Base-by-base conservation (phyloP, 2,888 invertebrate species). In the Tholera decimalis region DNA sequence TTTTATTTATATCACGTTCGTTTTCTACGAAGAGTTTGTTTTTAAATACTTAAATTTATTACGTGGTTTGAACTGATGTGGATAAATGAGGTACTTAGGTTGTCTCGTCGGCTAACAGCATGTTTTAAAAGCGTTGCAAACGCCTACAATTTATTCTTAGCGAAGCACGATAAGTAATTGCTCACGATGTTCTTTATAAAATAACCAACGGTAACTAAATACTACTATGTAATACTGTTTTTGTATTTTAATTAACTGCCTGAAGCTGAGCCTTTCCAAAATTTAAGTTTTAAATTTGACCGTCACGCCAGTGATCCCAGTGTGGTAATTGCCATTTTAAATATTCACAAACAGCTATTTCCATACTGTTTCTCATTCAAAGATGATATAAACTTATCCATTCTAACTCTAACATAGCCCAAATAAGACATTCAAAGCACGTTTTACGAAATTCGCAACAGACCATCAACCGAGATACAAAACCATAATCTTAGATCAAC, bases 401-500 rank as follows among this genome's bases (percentile, higher is more conserved):
- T 20, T 44, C 28, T n/a, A 35, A 0, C 18, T 41, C 20, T 26
- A n/a, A 53, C 9, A 24, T 24, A 41, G 22, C 39, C 35, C 30
- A 54, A 77, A 56, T 57, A 61, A 61, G 68, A 47, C 28, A 67
- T 79, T 66, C 75, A 28, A 53, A 55, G 61, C 73, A 67, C 73
- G 79, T 39, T 57, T 56, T 49, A 61, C 70, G 55, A 58, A 67
- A 53, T 55, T 43, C 58, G 46, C 77, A 35, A 59, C 64, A 64
- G 66, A 58, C 41, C 62, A 47, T 58, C 59, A 39, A 46, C 41
- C n/a, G 13, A 60, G n/a, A 46, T 37, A 73, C 57, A 64, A 54
- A 54, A 73, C 55, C 60, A 51, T 76, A 76, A 80, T 80, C 77
- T 80, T 35, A 65, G 63, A 75, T 66, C 77, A 79, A 80, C 72